Percentiles rank a stretch among this genome's conserved stretches.
phyloP scores from a whole-genome alignment of 53 echinoderm and acorn worm genomes.

The Henricia sp. region DNA sequence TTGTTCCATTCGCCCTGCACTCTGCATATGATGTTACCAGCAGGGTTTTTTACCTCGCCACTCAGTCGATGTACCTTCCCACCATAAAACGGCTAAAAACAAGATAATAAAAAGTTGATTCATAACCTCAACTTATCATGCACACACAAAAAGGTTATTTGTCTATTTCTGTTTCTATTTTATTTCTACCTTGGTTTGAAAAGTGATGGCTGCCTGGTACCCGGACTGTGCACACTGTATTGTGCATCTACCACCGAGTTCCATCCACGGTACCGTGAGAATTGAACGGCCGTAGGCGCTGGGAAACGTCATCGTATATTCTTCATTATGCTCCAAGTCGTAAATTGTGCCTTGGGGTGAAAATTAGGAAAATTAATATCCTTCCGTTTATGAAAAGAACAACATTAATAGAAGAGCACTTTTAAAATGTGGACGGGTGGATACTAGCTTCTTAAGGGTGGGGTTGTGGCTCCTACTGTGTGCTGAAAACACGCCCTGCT shows the following conservation, averaged over 20 bases:
- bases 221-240: conserved; percentile 86
- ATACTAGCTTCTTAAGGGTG: no score
- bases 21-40: conserved; percentile 79
- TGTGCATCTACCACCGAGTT: conserved; percentile 86
- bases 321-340: conserved; percentile 84
- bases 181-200: conserved; percentile 87
- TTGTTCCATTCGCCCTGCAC: conserved; percentile 94
- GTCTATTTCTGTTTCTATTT: background rate
- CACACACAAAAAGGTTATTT: background rate
- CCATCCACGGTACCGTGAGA: conserved; percentile 97
- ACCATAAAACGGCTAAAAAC: conserved; percentile 90
- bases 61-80: conserved; percentile 94
- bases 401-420: no score
- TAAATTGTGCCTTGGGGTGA: conserved; percentile 76
- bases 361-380: no score
- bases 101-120: background rate
- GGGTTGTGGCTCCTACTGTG: no score
- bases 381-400: no score
- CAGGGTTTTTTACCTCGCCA: conserved; percentile 90
- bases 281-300: conserved; percentile 93
- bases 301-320: conserved; percentile 88
- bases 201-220: conserved; percentile 82
- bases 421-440: no score
- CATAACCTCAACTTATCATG: background rate
- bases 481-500: no score